Conservation (phyloP, 1,140 invertebrate species). For the Cydia pomonella region DNA sequence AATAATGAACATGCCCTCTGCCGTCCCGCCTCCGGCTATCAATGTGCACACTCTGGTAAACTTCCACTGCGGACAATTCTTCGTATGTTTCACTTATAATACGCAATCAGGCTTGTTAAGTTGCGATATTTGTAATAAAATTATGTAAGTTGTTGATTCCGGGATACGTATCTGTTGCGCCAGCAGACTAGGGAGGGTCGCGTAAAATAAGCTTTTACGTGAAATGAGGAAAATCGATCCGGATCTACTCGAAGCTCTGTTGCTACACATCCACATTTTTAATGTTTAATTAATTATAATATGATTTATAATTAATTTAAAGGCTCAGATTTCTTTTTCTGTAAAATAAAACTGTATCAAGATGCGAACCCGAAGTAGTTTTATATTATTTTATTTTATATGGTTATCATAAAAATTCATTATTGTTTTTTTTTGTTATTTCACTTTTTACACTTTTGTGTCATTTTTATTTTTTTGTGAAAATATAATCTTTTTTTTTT, state of each 20-base stretch:
- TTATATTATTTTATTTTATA: no score
- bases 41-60: constrained; percentile 2
- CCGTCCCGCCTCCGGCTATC: not conserved
- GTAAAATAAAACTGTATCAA: no score
- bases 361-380: no score
- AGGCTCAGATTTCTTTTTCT: no score
- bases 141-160: not conserved
- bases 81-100: not conserved
- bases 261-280: no score
- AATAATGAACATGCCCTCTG: not conserved
- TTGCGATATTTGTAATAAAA: constrained; percentile 20
- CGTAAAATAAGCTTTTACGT: not conserved
- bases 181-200: not conserved
- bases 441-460: no score
- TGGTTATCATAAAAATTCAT: no score
- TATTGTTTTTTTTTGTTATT: no score
- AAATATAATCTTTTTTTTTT: no score
- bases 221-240: constrained; percentile 4
- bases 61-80: constrained; percentile 8
- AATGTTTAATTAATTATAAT: no score
- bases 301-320: no score
- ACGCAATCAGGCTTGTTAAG: not conserved
- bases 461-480: no score
- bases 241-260: not conserved
- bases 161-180: not conserved